Conservation (phyloP, 1,140 invertebrate genomes). For the Drosophila teissieri region DNA sequence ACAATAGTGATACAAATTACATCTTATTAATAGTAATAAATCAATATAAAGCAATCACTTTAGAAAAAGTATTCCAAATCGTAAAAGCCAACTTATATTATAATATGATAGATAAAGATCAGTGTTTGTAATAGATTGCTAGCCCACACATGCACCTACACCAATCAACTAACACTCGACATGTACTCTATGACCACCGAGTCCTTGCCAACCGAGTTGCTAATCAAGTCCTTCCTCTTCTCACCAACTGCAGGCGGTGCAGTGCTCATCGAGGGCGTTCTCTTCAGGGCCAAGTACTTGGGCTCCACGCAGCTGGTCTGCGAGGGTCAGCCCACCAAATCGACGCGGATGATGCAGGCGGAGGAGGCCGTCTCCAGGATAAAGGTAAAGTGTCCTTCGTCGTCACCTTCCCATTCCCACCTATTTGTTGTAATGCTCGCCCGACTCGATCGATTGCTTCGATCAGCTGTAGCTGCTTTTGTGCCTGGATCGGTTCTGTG, state of each 20-base stretch:
- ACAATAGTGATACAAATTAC: too few relatives aligned
- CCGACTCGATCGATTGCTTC: constrained; percentile 35
- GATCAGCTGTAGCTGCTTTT: constrained; percentile 25
- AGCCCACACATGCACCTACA: constrained; percentile 25
- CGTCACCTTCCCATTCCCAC: neutral
- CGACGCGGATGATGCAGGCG: constrained; percentile 99
- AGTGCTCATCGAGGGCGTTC: constrained; percentile 99
- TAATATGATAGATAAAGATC: too few relatives aligned
- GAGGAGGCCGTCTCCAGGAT: constrained; percentile 99
- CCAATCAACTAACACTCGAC: constrained; percentile 28
- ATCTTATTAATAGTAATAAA: too few relatives aligned
- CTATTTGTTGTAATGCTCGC: neutral
- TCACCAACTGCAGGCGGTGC: constrained; percentile 38
- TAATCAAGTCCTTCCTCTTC: constrained; percentile 35
- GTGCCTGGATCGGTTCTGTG: neutral
- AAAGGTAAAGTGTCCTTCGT: constrained; percentile 90
- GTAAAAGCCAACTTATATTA: too few relatives aligned
- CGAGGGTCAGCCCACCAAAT: constrained; percentile 99
- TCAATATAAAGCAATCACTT: too few relatives aligned
- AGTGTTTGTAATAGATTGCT: neutral
- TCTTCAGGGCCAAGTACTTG: constrained; percentile 98
- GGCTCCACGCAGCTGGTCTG: constrained; percentile 99
- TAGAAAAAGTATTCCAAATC: too few relatives aligned
- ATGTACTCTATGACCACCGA: constrained; percentile 30
- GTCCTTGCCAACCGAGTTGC: neutral